Base-by-base conservation (phyloP, 2,888 invertebrate genomes). In the Lacanobia oleracea region DNA sequence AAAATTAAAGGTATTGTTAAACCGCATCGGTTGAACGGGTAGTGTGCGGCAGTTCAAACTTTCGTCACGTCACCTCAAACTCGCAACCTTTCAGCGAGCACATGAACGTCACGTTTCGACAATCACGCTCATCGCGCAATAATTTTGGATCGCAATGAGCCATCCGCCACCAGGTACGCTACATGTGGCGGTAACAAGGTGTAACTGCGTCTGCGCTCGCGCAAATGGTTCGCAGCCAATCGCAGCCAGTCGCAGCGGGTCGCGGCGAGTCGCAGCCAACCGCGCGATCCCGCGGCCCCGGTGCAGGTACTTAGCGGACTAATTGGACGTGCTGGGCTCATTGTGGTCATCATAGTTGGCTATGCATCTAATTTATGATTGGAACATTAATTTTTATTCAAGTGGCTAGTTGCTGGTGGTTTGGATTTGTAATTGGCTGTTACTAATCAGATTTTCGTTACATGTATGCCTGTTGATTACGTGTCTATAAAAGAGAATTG, bases 161-260 rank as follows among this genome's bases (percentile, higher is more conserved):
- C 83, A 83, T 82, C 79, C 64, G 71, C 79, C 79, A 43, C 67
- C 81, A 88, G 89, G 86, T 87, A 88, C 90, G 90, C 84, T 79
- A 88, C 90, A 91, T 89, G 86, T 87, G 84, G 85, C 81, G 77
- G 88, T 89, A 92, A 92, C 91, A 87, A 92, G 92, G 88, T 91
- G 92, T 90, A 85, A 82, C 90, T 87, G 85, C 75, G 82, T 21
- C 40, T 40, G 59, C 59, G 59, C 81, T 65, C 78, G 83, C 63
- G 79, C 82, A 86, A 88, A 89, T 88, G 89, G 87, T 86, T 86
- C 86, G 90, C 87, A 86, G 75, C 87, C 86, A 85, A 82, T 86
- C 88, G 89, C 87, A 85, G 73, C 86, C 85, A 84, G 82, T 86
- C 87, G 88, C 83, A 79, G 84, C 86, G 82, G 75, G 81, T 86